Evolutionary conservation across 2,113 vertebrate genomes (phyloP).

Genomic region (Sceloporus tristichus): DNA sequence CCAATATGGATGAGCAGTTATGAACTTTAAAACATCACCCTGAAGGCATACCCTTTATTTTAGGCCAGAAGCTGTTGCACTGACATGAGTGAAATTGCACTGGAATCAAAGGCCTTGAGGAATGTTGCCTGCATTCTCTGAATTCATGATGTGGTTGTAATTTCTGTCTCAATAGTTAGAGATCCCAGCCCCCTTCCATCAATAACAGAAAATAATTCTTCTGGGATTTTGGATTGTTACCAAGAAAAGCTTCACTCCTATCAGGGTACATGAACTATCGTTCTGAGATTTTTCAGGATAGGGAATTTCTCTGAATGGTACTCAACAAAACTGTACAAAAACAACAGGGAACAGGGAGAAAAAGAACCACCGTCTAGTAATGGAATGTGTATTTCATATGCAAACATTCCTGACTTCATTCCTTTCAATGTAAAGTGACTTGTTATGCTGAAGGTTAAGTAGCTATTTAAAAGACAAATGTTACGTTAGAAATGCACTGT

Average conservation of each 20-base stretch:
- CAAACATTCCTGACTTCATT: neutral
- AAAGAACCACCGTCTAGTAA: neutral
- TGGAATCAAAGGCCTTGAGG: neutral
- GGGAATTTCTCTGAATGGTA: neutral
- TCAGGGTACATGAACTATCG: neutral
- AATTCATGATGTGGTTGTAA: slow-evolving; percentile 22
- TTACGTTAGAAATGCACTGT: neutral
- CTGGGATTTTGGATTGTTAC: neutral
- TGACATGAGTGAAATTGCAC: neutral
- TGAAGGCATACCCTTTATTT: slow-evolving; percentile 32
- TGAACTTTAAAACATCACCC: slow-evolving; percentile 15
- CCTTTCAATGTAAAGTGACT: neutral
- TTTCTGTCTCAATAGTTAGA: slow-evolving; percentile 23
- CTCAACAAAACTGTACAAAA: neutral
- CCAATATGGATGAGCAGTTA: slow-evolving; percentile 38
- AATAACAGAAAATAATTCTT: slow-evolving; percentile 37
- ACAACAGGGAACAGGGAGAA: neutral
- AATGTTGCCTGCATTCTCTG: slow-evolving; percentile 35
- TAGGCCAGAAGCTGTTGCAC: slow-evolving; percentile 15
- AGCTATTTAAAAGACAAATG: neutral
- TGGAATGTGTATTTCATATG: no score
- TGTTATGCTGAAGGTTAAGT: neutral
- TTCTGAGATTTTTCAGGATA: neutral
- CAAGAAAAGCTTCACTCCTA: neutral
- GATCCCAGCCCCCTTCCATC: neutral